Evolutionary conservation across 2,113 vertebrate species (phyloP).

Genomic region (Dolichallabes microphthalmus): DNA sequence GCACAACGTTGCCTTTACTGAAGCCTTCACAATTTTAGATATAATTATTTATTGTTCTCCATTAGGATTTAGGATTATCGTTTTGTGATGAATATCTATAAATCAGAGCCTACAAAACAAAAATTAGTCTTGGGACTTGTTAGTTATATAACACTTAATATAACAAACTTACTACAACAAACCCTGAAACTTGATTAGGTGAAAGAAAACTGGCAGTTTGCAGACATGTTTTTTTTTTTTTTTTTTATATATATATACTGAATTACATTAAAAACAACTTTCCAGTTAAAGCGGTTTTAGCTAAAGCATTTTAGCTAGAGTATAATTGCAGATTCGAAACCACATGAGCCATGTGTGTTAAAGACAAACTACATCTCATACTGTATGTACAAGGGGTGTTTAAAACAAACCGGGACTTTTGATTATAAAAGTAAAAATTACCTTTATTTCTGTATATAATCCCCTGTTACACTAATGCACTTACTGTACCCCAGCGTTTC

Average conservation of each 20-base stretch:
- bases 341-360: neutral
- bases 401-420: no score
- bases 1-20: neutral
- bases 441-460: no score
- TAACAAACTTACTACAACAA: neutral
- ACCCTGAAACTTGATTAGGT: neutral
- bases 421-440: no score
- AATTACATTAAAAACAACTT: neutral
- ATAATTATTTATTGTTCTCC: neutral
- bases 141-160: neutral
- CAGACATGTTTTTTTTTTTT: neutral
- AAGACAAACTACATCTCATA: neutral
- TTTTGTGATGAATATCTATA: slow-evolving; percentile 17
- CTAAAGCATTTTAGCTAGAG: neutral
- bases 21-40: neutral
- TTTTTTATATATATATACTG: neutral
- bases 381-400: neutral
- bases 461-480: no score
- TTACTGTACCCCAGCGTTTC: no score
- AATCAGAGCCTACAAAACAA: neutral
- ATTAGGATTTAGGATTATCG: neutral
- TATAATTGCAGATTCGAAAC: neutral
- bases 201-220: neutral
- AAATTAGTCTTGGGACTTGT: neutral
- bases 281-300: neutral